A percentile compares a stretch with the other conserved stretches of the same genome.
Evolutionary conservation across 2,797 vertebrate species (phyloP).

Genomic region (Melanotaenia trifasciata): DNA sequence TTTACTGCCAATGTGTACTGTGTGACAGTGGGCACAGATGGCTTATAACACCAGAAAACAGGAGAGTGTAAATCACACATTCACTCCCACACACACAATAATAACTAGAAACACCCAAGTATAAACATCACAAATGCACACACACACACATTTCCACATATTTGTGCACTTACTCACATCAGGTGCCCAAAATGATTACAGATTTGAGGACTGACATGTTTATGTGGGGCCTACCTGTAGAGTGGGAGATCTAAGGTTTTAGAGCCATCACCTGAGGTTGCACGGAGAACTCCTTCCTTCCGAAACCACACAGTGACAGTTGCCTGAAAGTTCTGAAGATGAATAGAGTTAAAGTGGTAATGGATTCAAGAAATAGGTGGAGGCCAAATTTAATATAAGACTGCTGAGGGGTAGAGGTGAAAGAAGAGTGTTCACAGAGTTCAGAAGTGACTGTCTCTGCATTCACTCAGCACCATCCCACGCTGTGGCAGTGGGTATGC

Average conservation of each 20-base stretch:
- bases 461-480: conserved; percentile 53
- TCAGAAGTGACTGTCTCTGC: conserved; percentile 49
- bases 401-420: conserved; percentile 58
- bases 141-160: not conserved
- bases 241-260: conserved; percentile 50
- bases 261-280: conserved; percentile 51
- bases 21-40: conserved; percentile 53
- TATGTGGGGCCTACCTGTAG: conserved; percentile 26
- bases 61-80: conserved; percentile 28
- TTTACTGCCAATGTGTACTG: conserved; percentile 48
- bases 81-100: conserved; percentile 8
- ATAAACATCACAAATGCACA: conserved; percentile 24
- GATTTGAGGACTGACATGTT: not conserved
- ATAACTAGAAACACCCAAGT: conserved; percentile 20
- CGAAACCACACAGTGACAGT: conserved; percentile 14
- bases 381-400: conserved; percentile 65
- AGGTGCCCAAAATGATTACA: conserved; percentile 58
- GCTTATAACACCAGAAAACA: conserved; percentile 37
- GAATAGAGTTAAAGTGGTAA: conserved; percentile 69
- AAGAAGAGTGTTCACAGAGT: conserved; percentile 57
- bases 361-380: conserved; percentile 66
- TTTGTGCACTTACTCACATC: conserved; percentile 36
- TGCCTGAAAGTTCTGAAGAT: conserved; percentile 41
- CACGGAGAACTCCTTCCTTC: conserved; percentile 41
- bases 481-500: conserved; percentile 42